Evolutionary conservation across 2,797 vertebrate genomes (phyloP).

Genomic region (Alexandromys oeconomus): DNA sequence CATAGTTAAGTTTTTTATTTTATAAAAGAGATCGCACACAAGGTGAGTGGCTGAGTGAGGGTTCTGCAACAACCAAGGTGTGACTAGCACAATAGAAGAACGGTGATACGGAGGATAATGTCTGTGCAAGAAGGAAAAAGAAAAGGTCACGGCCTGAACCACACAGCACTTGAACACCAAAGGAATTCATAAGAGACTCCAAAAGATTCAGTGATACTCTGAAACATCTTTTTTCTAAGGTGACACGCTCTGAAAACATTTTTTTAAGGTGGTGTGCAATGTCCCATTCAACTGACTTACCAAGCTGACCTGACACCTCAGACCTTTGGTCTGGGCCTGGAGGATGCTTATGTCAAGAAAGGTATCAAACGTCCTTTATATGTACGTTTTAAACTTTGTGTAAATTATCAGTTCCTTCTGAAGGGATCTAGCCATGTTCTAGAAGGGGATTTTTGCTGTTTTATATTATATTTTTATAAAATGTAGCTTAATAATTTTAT

Average conservation of each 20-base stretch:
- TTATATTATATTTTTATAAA: neutral
- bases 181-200: constrained; percentile 99
- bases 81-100: neutral
- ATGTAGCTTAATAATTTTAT: neutral
- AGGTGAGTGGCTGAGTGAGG: neutral
- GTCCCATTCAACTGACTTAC: constrained; percentile 97
- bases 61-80: neutral
- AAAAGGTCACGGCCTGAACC: constrained; percentile 95
- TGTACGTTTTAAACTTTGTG: constrained; percentile 94
- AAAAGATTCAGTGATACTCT: constrained; percentile 98
- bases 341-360: constrained; percentile 89
- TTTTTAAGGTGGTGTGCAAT: constrained; percentile 98
- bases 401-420: constrained; percentile 93
- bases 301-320: constrained; percentile 98
- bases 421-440: neutral
- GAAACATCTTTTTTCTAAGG: constrained; percentile 84
- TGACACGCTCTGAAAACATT: constrained; percentile 76
- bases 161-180: constrained; percentile 96
- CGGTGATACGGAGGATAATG: no score
- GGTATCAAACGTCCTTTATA: constrained; percentile 93
- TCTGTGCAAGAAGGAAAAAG: neutral
- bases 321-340: constrained; percentile 96
- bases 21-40: neutral
- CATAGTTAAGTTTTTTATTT: neutral
- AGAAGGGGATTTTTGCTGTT: neutral